Evolutionary conservation across 1,140 invertebrate genomes (phyloP).

Genomic region (Cotesia vestalis): DNA sequence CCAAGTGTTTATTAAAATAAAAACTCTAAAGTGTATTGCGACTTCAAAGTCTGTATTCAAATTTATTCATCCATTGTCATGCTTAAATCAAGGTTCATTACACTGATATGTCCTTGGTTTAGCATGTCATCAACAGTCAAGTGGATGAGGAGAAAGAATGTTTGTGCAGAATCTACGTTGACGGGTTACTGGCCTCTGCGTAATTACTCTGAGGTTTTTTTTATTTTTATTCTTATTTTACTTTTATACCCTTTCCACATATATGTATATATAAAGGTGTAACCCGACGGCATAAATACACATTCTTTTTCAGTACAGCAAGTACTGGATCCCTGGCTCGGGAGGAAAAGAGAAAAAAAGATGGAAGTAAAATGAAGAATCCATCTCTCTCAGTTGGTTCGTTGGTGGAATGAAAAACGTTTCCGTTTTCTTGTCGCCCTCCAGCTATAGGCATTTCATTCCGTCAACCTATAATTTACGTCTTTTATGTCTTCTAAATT

Average conservation of each 20-base stretch:
- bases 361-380: constrained; percentile 22
- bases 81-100: not conserved
- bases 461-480: not conserved
- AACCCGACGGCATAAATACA: constrained; percentile 11
- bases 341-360: not conserved
- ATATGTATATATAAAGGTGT: not conserved
- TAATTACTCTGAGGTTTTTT: constrained; percentile 24
- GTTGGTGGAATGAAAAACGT: constrained; percentile 24
- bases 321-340: not conserved
- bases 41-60: not conserved
- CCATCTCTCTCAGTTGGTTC: constrained; percentile 6
- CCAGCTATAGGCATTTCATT: constrained; percentile 17
- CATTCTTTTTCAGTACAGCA: too few species aligned
- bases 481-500: constrained; percentile 4
- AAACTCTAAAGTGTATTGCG: too few species aligned
- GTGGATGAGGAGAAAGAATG: not conserved
- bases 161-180: constrained; percentile 4
- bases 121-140: constrained; percentile 9
- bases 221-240: not conserved
- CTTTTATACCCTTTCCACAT: not conserved
- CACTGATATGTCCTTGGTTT: not conserved
- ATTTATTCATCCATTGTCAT: constrained; percentile 1
- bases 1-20: too few species aligned
- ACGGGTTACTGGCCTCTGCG: constrained; percentile 5
- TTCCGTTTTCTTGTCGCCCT: constrained; percentile 30